phyloP scores from a whole-genome alignment of 1,140 invertebrate species.

The Anastatus disparis region DNA sequence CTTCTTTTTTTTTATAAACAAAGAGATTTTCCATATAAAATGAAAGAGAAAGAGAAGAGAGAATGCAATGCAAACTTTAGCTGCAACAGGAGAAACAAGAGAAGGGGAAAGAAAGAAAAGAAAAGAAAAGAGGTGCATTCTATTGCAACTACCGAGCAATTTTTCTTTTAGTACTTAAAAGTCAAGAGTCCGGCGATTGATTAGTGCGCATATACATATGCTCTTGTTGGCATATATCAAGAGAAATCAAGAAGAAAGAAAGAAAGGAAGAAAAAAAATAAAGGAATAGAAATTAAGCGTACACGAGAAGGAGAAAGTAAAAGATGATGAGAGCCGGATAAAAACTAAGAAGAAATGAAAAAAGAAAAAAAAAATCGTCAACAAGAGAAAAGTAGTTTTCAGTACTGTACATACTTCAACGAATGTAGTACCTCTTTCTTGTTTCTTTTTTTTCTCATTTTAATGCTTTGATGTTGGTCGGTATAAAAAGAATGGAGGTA shows the following conservation, averaged over 20 bases:
- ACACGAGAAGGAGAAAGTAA: background rate
- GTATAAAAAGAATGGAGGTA: background rate
- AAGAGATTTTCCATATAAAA: conserved; percentile 26
- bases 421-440: background rate
- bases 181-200: conserved; percentile 21
- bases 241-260: too few relatives aligned
- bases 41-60: background rate
- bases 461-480: conserved; percentile 8
- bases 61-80: too few relatives aligned
- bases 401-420: conserved; percentile 1
- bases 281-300: too few relatives aligned
- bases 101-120: background rate
- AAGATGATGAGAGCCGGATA: too few relatives aligned
- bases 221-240: background rate
- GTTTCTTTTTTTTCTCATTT: too few relatives aligned
- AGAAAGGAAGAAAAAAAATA: too few relatives aligned
- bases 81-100: background rate
- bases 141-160: conserved; percentile 4
- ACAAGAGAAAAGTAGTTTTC: conserved; percentile 7
- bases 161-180: background rate
- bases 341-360: background rate
- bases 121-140: background rate
- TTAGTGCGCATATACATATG: conserved; percentile 13
- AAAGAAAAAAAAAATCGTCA: conserved; percentile 4
- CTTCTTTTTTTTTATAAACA: background rate